Evolutionary conservation across 2,113 vertebrate genomes (phyloP).

Genomic region (Illadopsis cleaveri): DNA sequence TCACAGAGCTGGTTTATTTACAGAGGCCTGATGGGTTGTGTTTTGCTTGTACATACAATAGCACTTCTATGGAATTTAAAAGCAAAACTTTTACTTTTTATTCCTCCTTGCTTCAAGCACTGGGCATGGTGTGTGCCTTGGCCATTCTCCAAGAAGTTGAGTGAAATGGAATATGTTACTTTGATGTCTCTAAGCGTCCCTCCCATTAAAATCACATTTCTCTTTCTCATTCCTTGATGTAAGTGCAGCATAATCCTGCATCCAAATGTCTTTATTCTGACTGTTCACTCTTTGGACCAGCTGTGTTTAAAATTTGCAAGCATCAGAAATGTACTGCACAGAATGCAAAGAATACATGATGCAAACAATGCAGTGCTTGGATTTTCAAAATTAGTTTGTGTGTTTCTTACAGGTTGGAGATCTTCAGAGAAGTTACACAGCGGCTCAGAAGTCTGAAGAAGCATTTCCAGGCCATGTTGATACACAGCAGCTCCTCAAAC

Average conservation of each 20-base stretch:
- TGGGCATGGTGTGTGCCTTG: not conserved
- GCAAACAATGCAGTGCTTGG: not conserved
- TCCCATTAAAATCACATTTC: not conserved
- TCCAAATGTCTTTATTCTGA: not conserved
- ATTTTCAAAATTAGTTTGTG: not conserved
- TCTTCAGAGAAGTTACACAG: constrained; percentile 92
- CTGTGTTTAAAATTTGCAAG: not conserved
- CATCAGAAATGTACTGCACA: not conserved
- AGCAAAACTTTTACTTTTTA: not conserved
- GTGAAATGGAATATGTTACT: not conserved
- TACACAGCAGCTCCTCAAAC: constrained; percentile 89
- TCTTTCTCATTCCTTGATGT: not conserved
- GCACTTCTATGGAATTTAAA: not conserved
- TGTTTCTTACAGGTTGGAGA: constrained; percentile 85
- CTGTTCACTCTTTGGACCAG: not conserved
- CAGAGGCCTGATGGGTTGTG: not conserved
- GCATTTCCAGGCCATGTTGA: constrained; percentile 94
- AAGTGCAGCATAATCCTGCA: not conserved
- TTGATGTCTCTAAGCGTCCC: not conserved
- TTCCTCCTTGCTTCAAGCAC: not conserved
- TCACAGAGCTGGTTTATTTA: not conserved
- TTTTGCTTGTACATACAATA: not conserved
- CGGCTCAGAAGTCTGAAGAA: constrained; percentile 87
- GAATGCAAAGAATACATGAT: not conserved
- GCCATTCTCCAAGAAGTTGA: not conserved